Evolutionary conservation across 2,113 vertebrate genomes (phyloP).

Genomic region (Lagopus leucura): DNA sequence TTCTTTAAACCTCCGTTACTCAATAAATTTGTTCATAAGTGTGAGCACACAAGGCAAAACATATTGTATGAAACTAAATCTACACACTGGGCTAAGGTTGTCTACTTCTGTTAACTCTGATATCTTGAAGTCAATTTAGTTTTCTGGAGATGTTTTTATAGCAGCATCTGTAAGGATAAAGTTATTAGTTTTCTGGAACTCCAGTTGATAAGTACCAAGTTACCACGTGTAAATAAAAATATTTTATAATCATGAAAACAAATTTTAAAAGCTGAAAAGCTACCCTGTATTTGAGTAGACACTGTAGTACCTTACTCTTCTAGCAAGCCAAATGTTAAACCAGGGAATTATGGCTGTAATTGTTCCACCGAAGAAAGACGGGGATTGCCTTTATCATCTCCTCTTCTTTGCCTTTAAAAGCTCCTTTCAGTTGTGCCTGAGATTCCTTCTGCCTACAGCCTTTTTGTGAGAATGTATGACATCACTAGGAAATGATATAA

Average conservation of each 20-base stretch:
- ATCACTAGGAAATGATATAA: neutral
- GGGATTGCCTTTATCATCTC: neutral
- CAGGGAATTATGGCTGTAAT: neutral
- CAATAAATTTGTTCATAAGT: neutral
- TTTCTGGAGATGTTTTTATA: neutral
- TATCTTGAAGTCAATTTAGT: no score
- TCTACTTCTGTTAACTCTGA: no score
- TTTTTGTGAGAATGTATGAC: neutral
- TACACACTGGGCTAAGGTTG: no score
- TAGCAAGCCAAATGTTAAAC: neutral
- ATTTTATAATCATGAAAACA: neutral
- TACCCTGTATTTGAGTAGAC: rapidly evolving
- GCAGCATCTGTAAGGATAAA: neutral
- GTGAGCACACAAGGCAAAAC: no score
- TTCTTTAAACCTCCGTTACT: neutral
- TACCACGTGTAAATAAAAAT: neutral
- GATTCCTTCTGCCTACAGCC: neutral
- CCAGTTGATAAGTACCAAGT: neutral
- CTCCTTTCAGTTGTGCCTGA: neutral
- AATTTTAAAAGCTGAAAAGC: neutral
- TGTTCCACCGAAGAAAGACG: neutral
- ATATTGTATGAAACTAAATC: no score
- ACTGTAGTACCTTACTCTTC: neutral
- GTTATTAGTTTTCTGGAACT: neutral
- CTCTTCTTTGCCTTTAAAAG: neutral